Evolutionary conservation across 2,888 invertebrate species (phyloP).

Genomic region (Papilio gigon): DNA sequence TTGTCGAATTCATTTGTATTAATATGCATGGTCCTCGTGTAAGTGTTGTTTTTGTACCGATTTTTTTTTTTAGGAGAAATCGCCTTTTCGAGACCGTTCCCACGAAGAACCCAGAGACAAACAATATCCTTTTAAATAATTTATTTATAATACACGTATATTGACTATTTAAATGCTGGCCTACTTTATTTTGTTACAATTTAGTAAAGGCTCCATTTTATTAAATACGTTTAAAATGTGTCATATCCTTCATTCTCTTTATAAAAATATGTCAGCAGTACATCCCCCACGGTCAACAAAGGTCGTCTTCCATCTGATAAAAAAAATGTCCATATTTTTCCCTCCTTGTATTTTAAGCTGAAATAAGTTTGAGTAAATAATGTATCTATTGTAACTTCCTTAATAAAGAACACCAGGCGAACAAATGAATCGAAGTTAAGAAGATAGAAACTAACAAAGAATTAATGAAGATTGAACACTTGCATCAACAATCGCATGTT

Average conservation of each 20-base stretch:
- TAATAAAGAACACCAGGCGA: constrained; percentile 64
- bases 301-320: no score
- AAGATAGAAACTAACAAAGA: constrained; percentile 58
- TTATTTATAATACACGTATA: constrained; percentile 3
- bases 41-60: not conserved
- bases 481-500: constrained; percentile 23
- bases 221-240: no score
- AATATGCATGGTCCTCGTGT: no score
- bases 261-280: no score
- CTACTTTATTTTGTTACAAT: no score
- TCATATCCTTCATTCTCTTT: no score
- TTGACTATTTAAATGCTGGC: not conserved
- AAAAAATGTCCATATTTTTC: no score
- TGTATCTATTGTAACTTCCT: constrained; percentile 14
- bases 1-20: not conserved
- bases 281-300: no score
- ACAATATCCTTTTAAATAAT: constrained; percentile 87
- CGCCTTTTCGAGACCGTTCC: constrained; percentile 89
- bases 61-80: constrained; percentile 88
- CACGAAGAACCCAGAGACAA: constrained; percentile 91
- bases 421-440: constrained; percentile 76
- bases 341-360: no score
- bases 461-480: constrained; percentile 21
- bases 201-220: no score
- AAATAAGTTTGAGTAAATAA: no score